Evolutionary conservation across 2,113 vertebrate species (phyloP).

Genomic region (Raja brachyura): DNA sequence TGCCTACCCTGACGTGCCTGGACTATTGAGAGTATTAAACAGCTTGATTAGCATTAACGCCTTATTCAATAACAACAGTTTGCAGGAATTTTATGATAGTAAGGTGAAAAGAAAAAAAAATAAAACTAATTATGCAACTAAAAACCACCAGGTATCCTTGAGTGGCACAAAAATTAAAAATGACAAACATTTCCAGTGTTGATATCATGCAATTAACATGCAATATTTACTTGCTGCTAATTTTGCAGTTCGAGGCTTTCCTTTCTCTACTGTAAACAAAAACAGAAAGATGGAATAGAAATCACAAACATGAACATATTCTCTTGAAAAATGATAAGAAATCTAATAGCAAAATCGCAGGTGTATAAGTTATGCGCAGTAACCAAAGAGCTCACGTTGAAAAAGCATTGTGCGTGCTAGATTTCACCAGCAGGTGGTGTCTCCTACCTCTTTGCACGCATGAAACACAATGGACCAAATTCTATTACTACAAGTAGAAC

Average conservation of each 20-base stretch:
- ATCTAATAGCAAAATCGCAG: background rate
- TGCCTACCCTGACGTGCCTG: too few relatives aligned
- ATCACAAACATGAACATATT: background rate
- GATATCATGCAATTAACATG: background rate
- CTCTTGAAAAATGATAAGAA: background rate
- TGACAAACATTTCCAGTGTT: background rate
- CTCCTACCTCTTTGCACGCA: background rate
- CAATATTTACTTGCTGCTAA: constrained; percentile 13
- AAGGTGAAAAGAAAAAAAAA: too few relatives aligned
- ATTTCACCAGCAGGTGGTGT: constrained; percentile 13
- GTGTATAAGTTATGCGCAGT: background rate
- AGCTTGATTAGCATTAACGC: background rate
- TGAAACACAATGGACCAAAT: background rate
- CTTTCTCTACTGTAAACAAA: background rate
- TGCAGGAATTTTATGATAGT: background rate
- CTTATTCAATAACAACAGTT: background rate
- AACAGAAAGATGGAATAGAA: constrained; percentile 6
- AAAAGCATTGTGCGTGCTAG: background rate
- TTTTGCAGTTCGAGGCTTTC: background rate
- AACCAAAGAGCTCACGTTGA: background rate
- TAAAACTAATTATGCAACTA: background rate
- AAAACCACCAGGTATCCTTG: background rate
- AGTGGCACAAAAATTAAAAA: background rate
- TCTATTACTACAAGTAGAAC: too few relatives aligned
- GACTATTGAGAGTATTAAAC: background rate